Base-by-base conservation (phyloP, 2,888 invertebrate species). In the Hydrotaea diabolus region DNA sequence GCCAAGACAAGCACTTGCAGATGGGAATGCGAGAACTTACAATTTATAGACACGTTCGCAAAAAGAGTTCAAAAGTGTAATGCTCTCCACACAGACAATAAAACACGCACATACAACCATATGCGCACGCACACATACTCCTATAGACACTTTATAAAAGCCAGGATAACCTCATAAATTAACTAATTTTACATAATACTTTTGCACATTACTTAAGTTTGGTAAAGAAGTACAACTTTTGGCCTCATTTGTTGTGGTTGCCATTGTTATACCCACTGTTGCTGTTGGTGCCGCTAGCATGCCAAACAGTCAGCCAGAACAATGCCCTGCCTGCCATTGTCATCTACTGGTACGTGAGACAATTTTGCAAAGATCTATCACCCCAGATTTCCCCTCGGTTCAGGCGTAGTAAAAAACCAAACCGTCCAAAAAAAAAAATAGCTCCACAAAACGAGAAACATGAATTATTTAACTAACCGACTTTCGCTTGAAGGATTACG, bases 111-210 rank as follows among this genome's bases (percentile, higher is more conserved):
- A 26, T 59, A 59, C 21, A n/a, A n/a, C n/a, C n/a, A n/a, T n/a
- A n/a, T n/a, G n/a, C n/a, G n/a, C n/a, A 59, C 23, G 26, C 59
- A 21, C 15, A 43, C 9, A 15, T 9, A 3, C 43, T 43, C 43
- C 3, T 7, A 43, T 9, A 7, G 3, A 43, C 2, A 43, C 5
- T 31, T 4, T 31, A 31, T 31, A 26, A 46, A 43, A 5, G 31
- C 46, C 1, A 9, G 66, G 72, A 78, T 78, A 84, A 81, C 66
- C 78, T 81, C 84, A 84, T 84, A 84, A 84, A 84, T 81, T 84
- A 81, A 81, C 72, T 75, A 76, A 78, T 81, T 78, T 79, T 78
- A 72, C 75, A 78, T 78, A 84, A 78, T 46, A 19, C n/a, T 8
- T 21, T 21, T 26, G 31, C 31, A 77, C 77, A 80, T 75, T 31